Evolutionary conservation across 2,797 vertebrate genomes (phyloP), one percentile per base, ranked within the genome.

Genomic region (Pseudopleuronectes americanus): DNA sequence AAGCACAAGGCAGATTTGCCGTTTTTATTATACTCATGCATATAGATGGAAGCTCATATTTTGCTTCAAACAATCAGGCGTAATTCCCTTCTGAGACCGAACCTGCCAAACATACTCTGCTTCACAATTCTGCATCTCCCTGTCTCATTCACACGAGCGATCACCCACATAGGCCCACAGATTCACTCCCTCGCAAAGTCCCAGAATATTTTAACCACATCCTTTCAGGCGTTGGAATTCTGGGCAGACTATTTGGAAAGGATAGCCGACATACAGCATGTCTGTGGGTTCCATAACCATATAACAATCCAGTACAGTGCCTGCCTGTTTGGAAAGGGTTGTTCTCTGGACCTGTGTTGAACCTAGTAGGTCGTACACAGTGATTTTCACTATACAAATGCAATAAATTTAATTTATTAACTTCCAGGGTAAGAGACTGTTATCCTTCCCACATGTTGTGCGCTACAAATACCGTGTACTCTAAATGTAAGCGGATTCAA

Each of bases 11-110:
- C 8, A 47, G 14, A 66, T 54, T 22, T 62, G n/a, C 9, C 10
- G 14, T 33, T 72, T 71, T 54, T 60, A 23, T 76, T 68, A 43
- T 53, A n/a, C 48, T 36, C 16, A 10, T 28, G 17, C 33, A 71
- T 23, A 26, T 21, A 31, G n/a, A 74, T 16, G 22, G 47, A 26
- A 59, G 45, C 21, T 8, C 10, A 61, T 33, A 14, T 66, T 59
- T 23, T 21, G 57, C 33, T 41, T 48, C 6, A 57, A 57, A 64
- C 61, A 17, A 6, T 38, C 43, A 45, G 47, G n/a, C 47, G 21
- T 9, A 62, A 49, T 48, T 57, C 33, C 45, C 68, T n/a, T 36
- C 60, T 31, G 57, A 75, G 64, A 67, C 19, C 8, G 55, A 47
- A 68, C 59, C 45, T 57, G 67, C n/a, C 57, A 65, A 24, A 67